Percentiles rank a stretch among this genome's conserved stretches.
Evolutionary conservation across 1,140 invertebrate species (phyloP).

Genomic region (Heterodera carotae): DNA sequence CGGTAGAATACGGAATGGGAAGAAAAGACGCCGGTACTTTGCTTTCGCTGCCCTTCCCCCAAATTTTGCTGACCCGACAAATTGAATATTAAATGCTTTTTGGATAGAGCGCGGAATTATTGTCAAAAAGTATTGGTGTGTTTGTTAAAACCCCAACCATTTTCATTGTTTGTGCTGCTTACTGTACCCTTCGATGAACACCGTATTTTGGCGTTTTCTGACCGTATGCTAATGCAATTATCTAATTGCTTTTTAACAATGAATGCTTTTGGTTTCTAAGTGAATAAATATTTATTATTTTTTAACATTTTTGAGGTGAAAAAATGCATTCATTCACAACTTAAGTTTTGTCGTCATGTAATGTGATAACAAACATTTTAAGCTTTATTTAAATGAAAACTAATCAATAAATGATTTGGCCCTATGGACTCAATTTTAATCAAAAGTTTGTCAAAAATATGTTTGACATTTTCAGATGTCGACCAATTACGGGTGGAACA

Average conservation of each 20-base stretch:
- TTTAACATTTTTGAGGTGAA: constrained; percentile 7
- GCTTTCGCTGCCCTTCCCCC: no score
- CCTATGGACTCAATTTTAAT: no score
- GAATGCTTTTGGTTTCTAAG: no score
- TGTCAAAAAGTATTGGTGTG: no score
- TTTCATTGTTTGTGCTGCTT: background rate
- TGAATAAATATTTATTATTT: no score
- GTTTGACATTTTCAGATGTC: constrained; percentile 13
- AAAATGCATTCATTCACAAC: background rate
- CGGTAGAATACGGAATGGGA: background rate
- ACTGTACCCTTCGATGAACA: background rate
- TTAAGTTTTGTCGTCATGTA: no score
- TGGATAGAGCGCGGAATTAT: no score
- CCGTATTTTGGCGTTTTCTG: background rate
- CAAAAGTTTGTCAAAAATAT: no score
- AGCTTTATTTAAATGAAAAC: no score
- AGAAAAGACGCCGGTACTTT: background rate
- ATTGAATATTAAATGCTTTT: background rate
- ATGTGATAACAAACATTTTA: no score
- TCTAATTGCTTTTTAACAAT: background rate
- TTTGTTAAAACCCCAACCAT: no score
- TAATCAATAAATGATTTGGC: no score
- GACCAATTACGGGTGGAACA: constrained; percentile 6
- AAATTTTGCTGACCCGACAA: background rate
- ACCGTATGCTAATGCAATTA: background rate